Base-by-base conservation (phyloP, 2,797 vertebrate genomes). In the Sebastes elongatus region DNA sequence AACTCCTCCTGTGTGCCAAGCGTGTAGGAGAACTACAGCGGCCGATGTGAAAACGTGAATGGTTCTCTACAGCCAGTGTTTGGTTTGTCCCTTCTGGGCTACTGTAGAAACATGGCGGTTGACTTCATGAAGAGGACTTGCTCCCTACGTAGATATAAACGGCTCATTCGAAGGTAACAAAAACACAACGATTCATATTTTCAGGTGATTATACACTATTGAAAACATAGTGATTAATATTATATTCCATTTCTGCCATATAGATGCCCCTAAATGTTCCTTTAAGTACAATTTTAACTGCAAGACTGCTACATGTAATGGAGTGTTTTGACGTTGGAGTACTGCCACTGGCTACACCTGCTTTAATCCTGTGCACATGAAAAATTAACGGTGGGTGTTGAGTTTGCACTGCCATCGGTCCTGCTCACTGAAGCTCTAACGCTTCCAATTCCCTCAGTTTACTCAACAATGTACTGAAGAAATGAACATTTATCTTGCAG, bases 111-210 rank as follows among this genome's bases (percentile, higher is more conserved):
- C 46, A 49, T 20, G 46, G 46, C 7, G 0, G 16, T 18, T 0
- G 0, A 0, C 7, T 46, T 0, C 42, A 46, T 46, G 0, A 46
- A 0, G 42, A 46, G 7, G 16, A 46, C 16, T 1, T 0, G 16
- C 42, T 46, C 42, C 16, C 16, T 49, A 20, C 0, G 46, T 49
- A 49, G 0, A 49, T 49, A 20, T 49, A 20, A 49, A 49, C 18
- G 18, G 18, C 46, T 49, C 46, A 49, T 20, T 20, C 16, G 18
- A 49, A 8, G 46, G 16, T 49, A 9, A 49, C 46, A 4, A 49
- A 49, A 49, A 49, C 18, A 49, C 46, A 49, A 20, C 18, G 42
- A 49, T 49, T 20, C 7, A 18, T 18, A 49, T 49, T 49, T 49
- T 49, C 16, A 49, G 46, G 46, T 0, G 46, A 49, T 18, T 20